Percentiles rank a stretch among this genome's conserved stretches.
phyloP scores from a whole-genome alignment of 2,888 invertebrate genomes.

The Lasius fuliginosus region DNA sequence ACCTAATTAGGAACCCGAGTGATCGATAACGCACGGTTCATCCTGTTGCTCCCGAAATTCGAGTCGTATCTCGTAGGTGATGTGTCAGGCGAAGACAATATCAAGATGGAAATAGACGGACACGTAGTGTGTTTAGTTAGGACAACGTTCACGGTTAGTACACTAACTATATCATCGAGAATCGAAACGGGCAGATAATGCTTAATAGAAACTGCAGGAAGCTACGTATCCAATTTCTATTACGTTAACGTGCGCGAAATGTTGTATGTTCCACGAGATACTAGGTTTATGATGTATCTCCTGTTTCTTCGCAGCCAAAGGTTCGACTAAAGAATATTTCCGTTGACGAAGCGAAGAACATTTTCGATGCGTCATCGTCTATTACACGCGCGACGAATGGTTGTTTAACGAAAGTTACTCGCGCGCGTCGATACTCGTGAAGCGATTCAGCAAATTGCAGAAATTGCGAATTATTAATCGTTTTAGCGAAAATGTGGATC shows the following conservation, averaged over 20 bases:
- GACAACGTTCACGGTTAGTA: conserved; percentile 17
- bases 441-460: conserved; percentile 12
- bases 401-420: background rate
- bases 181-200: conserved; percentile 15
- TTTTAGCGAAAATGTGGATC: background rate
- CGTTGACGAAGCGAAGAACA: background rate
- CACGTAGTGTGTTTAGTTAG: conserved; percentile 34
- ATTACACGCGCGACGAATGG: background rate
- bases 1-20: conserved; percentile 34
- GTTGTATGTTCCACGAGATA: background rate
- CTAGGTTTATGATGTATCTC: background rate
- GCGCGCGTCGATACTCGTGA: background rate
- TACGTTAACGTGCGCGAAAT: background rate
- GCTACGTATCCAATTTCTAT: conserved; percentile 9
- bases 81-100: conserved; percentile 47
- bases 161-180: background rate
- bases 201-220: conserved; percentile 37
- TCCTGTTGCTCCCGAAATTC: conserved; percentile 21
- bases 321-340: background rate
- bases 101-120: conserved; percentile 42
- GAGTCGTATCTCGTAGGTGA: conserved; percentile 7
- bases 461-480: background rate
- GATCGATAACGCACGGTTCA: conserved; percentile 40
- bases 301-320: background rate
- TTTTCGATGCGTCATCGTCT: background rate